Conservation (phyloP, 2,888 invertebrate species). For the Calameuta idolon region DNA sequence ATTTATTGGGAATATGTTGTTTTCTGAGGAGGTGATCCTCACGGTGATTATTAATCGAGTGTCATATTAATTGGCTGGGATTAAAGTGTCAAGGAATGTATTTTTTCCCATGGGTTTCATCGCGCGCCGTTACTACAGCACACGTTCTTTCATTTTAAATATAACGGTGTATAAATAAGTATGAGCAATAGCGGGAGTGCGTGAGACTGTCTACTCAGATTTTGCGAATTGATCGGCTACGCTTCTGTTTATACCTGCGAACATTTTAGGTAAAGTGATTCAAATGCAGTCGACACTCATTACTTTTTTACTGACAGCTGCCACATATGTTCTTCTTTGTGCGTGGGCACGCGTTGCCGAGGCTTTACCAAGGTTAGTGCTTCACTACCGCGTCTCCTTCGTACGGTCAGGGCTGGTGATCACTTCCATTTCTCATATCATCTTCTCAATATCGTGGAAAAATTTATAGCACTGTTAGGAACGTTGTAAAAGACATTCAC, state of each 20-base stretch:
- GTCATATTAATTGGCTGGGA: neutral
- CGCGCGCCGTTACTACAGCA: constrained; percentile 2
- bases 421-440: neutral
- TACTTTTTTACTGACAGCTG: constrained; percentile 42
- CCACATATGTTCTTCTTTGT: constrained; percentile 50
- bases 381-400: constrained; percentile 4
- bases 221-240: constrained; percentile 44
- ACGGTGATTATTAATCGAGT: neutral
- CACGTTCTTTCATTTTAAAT: constrained; percentile 65
- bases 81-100: neutral
- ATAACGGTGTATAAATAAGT: constrained; percentile 68
- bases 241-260: constrained; percentile 19
- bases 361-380: constrained; percentile 59
- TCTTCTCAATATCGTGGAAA: neutral
- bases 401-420: constrained; percentile 33
- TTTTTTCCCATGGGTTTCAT: neutral
- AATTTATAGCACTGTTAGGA: neutral
- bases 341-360: constrained; percentile 51
- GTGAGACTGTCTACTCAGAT: constrained; percentile 53
- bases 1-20: constrained; percentile 7
- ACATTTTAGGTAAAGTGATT: constrained; percentile 27
- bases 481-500: constrained; percentile 2
- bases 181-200: constrained; percentile 67
- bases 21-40: neutral
- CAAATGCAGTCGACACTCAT: constrained; percentile 45